phyloP scores from a whole-genome alignment of 2,888 invertebrate species.

The Nesidiocoris tenuis region DNA sequence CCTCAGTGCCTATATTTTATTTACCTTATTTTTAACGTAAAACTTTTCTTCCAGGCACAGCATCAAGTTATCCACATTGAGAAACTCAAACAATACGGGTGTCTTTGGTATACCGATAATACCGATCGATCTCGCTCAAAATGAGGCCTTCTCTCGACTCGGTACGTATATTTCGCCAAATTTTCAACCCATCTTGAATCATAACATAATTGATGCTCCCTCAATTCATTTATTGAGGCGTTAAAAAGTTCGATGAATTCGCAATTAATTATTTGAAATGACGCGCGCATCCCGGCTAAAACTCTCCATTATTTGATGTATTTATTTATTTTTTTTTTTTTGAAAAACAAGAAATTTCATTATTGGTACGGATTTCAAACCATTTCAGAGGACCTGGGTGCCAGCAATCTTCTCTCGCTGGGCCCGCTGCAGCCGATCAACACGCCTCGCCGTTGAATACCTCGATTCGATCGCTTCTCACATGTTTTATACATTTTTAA shows the following conservation, averaged over 20 bases:
- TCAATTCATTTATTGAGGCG: not conserved
- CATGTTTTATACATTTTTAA: not conserved
- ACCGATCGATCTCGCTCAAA: conserved; percentile 22
- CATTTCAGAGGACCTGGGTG: conserved; percentile 35
- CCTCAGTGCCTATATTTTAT: too few species aligned
- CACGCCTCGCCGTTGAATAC: not conserved
- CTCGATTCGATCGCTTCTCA: not conserved
- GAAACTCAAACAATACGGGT: conserved; percentile 13
- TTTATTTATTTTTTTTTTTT: not conserved
- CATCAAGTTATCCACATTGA: not conserved
- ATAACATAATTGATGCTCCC: not conserved
- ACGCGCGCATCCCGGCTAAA: not conserved
- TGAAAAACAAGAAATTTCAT: not conserved
- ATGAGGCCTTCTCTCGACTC: conserved; percentile 30
- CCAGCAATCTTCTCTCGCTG: conserved; percentile 37
- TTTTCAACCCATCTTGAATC: not conserved
- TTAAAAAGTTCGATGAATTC: too few species aligned
- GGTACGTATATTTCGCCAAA: not conserved
- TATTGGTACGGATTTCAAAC: too few species aligned
- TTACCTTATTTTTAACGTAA: too few species aligned
- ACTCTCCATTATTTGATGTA: not conserved
- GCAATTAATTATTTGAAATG: not conserved
- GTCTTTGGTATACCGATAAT: conserved; percentile 32
- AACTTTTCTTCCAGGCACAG: conserved; percentile 14
- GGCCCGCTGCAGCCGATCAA: conserved; percentile 8